A percentile compares a stretch with the other conserved stretches of the same genome.
phyloP scores from a whole-genome alignment of 2,797 vertebrate species.

The Anas flavirostris region DNA sequence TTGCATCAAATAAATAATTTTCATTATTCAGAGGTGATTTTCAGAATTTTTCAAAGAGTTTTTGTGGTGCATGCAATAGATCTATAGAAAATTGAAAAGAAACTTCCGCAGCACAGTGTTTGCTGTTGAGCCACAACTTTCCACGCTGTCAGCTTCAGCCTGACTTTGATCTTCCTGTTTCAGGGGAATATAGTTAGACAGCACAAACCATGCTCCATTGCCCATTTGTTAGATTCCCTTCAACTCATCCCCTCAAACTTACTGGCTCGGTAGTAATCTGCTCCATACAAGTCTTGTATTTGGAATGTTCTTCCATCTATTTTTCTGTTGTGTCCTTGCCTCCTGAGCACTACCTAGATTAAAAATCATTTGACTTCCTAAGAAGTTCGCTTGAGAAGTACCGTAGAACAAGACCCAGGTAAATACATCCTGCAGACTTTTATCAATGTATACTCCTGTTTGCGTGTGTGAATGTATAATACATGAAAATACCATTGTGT shows the following conservation, averaged over 20 bases:
- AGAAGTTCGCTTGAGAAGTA: neutral
- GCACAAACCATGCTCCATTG: neutral
- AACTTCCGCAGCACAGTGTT: neutral
- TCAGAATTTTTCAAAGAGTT: neutral
- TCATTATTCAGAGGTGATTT: neutral
- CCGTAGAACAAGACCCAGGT: neutral
- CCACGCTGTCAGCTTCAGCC: neutral
- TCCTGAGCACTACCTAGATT: neutral
- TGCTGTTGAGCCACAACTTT: neutral
- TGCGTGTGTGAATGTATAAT: neutral
- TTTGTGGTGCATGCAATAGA: neutral
- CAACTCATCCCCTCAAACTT: fast-evolving
- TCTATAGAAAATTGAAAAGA: neutral
- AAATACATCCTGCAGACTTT: slow-evolving; percentile 32
- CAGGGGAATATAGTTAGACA: neutral
- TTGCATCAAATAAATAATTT: neutral
- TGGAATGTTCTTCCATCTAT: neutral
- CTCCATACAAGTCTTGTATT: neutral
- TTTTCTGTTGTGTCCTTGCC: neutral
- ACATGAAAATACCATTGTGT: neutral
- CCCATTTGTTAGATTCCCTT: neutral
- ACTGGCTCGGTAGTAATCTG: neutral
- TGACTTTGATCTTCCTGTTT: neutral
- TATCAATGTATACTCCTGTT: neutral
- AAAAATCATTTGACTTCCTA: neutral